Base-by-base conservation (phyloP, 1,140 invertebrate species). In the Aphelinus certus region DNA sequence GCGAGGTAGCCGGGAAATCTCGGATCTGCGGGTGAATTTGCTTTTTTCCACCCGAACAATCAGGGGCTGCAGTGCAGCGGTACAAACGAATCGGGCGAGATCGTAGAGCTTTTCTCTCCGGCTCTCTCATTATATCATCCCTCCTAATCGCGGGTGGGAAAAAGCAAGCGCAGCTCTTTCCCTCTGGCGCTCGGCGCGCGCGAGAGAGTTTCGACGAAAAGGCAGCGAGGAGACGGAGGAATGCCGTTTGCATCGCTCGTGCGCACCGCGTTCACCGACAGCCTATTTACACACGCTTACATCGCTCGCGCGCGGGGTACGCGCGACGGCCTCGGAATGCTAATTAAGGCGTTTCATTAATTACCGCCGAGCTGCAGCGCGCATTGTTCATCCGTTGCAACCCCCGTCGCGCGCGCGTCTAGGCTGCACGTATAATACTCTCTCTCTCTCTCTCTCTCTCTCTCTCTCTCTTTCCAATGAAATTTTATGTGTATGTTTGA, bases 241-340 rank as follows among this genome's bases (percentile, higher is more conserved):
- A 84, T 84, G 82, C 67, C 79, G 76, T 77, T 81, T 81, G 83
- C 81, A 83, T 84, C 82, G 81, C 83, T 26, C 26, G 81, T 76
- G 60, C 69, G 78, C 77, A 70, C 79, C 76, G 78, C 70, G 60
- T 49, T 72, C 49, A 26, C 74, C 80, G 76, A 26, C 26, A 76
- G 77, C 78, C 79, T 81, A 81, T 82, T 83, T 83, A 81, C 81
- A 81, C 78, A 75, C 51, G 65, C 61, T 78, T 58, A 43, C 76
- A 73, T 77, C 69, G 78, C 72, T 26, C 26, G 26, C 0, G 26
- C 26, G 26, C 26, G 26, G 26, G 26, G 26, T 26, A 26, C 26
- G 26, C 26, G 26, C 76, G 71, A 76, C 75, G 71, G 57, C 49
- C 73, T 45, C 57, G 75, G 83, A 83, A 84, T 84, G 80, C 75